Evolutionary conservation across 2,113 vertebrate genomes (phyloP).

Genomic region (Leptosomus discolor): DNA sequence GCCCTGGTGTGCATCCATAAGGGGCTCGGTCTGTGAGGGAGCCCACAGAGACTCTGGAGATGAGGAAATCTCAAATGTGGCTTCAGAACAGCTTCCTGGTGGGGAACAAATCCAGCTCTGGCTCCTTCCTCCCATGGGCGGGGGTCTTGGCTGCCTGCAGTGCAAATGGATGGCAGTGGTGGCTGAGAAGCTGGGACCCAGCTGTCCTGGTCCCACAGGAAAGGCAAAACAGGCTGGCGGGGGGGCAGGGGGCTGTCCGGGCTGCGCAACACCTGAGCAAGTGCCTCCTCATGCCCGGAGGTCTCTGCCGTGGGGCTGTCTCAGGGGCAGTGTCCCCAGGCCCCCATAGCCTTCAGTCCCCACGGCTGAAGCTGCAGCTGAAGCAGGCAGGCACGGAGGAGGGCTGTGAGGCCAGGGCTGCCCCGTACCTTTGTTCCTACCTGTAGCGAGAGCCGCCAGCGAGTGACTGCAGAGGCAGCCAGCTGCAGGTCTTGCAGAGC

Average conservation of each 20-base stretch:
- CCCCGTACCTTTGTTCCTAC: fast-evolving
- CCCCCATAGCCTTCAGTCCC: not conserved
- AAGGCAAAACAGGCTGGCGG: not conserved
- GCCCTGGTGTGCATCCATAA: not conserved
- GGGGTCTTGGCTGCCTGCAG: not conserved
- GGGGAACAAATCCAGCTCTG: not conserved
- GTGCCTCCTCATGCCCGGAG: not conserved
- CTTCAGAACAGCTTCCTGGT: not conserved
- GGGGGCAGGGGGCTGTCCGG: not conserved
- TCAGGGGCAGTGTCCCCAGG: not conserved
- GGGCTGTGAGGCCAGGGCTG: not conserved
- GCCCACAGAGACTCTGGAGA: not conserved
- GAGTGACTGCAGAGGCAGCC: not conserved
- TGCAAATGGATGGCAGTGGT: too few relatives aligned
- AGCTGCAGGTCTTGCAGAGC: not conserved
- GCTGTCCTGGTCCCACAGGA: fast-evolving
- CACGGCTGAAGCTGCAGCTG: not conserved
- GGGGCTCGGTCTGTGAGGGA: not conserved
- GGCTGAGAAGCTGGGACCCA: not conserved
- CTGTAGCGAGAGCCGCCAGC: fast-evolving
- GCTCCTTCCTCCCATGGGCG: not conserved
- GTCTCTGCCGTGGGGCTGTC: not conserved
- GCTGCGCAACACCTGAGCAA: not conserved
- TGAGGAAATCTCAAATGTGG: not conserved
- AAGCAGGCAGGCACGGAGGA: not conserved